phyloP scores from a whole-genome alignment of 2,888 invertebrate species.

The Pherbina coryleti region DNA sequence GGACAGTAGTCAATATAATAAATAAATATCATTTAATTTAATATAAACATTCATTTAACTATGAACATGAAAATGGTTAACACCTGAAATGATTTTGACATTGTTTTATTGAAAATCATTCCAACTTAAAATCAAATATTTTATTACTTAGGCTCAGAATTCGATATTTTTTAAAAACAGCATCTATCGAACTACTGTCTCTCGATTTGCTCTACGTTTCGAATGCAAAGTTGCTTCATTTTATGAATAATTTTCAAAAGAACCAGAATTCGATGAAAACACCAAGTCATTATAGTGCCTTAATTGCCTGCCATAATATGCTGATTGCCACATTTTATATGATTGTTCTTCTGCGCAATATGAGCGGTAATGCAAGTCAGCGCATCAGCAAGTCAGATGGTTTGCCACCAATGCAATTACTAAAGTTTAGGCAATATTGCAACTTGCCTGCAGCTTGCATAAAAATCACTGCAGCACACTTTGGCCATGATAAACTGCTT shows the following conservation, averaged over 20 bases:
- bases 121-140: no score
- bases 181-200: no score
- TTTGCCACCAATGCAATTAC: not conserved
- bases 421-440: not conserved
- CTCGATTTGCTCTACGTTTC: no score
- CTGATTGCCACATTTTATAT: conserved; percentile 24
- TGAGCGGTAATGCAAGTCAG: not conserved
- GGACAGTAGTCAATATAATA: no score
- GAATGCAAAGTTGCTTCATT: no score
- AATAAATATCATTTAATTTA: no score
- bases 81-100: no score
- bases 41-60: no score
- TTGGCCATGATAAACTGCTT: not conserved
- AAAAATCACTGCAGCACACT: not conserved
- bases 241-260: not conserved
- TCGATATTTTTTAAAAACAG: no score
- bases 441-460: not conserved
- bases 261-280: not conserved
- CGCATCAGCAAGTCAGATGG: not conserved
- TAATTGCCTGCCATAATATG: conserved; percentile 30
- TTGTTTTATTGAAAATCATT: no score
- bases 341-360: conserved; percentile 12
- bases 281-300: conserved; percentile 19
- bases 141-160: no score
- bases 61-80: no score